These are phyloP conservation scores for Ailuropoda melanoleuca DNA, from an alignment of 2,113 vertebrate genomes.

Conservation along the genomic window DNA sequence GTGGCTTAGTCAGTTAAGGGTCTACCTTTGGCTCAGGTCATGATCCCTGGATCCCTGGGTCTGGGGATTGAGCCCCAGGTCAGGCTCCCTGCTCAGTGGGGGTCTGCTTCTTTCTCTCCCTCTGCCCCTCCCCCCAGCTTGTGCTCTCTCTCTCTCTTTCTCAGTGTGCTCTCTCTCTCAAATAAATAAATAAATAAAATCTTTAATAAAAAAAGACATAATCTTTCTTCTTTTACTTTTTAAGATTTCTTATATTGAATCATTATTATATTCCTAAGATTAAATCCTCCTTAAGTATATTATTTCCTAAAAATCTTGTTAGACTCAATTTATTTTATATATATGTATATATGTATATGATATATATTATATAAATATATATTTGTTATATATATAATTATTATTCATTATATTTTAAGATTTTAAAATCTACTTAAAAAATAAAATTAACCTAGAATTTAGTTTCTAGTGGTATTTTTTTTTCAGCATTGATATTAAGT, in stretches of 20 bases:
- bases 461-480: neutral
- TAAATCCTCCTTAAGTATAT: neutral
- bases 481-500: neutral
- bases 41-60: no score
- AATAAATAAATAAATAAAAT: no score
- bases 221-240: neutral
- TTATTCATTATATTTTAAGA: neutral
- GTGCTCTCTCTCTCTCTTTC: no score
- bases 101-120: no score
- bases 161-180: no score
- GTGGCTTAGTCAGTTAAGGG: no score
- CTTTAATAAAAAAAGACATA: neutral
- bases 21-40: no score
- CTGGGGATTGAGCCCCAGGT: no score
- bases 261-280: neutral
- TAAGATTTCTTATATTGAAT: neutral
- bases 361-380: neutral
- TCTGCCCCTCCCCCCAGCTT: no score
- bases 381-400: neutral
- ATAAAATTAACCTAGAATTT: neutral
- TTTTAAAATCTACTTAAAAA: constrained; percentile 30
- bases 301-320: constrained; percentile 1
- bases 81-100: no score
- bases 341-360: neutral
- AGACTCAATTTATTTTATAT: neutral